Evolutionary conservation across 2,113 vertebrate genomes (phyloP).

Genomic region (Corynorhinus townsendii): DNA sequence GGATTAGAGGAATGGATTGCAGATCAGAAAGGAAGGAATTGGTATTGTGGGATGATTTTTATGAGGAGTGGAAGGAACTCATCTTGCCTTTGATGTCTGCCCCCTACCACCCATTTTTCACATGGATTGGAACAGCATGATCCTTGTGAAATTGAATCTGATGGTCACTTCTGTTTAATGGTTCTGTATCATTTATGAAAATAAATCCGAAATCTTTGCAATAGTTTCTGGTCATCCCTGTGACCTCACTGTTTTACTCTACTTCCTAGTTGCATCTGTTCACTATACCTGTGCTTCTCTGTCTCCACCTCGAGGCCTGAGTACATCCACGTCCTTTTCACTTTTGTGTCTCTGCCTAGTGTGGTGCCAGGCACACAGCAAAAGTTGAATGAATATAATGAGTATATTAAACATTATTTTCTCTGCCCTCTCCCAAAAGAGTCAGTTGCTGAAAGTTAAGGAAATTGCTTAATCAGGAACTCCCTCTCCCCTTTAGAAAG

Average conservation of each 20-base stretch:
- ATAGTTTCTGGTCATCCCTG: not conserved
- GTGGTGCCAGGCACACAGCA: not conserved
- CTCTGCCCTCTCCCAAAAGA: constrained; percentile 1
- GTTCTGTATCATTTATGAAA: not conserved
- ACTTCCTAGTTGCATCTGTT: not conserved
- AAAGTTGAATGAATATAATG: not conserved
- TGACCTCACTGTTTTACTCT: not conserved
- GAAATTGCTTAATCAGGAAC: constrained; percentile 25
- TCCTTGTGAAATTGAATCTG: not conserved
- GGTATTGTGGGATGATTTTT: not conserved
- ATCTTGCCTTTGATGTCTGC: not conserved
- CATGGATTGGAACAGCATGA: not conserved
- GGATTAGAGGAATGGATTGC: not conserved
- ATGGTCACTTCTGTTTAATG: not conserved
- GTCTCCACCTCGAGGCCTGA: not conserved
- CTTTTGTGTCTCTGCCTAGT: not conserved
- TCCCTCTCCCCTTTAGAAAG: not conserved
- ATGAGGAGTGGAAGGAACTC: not conserved
- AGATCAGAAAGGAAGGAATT: not conserved
- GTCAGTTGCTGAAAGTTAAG: constrained; percentile 7
- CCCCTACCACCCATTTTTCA: not conserved
- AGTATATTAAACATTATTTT: constrained; percentile 23
- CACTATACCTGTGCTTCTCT: not conserved
- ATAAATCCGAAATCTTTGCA: not conserved
- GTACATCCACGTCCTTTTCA: not conserved